phyloP scores from a whole-genome alignment of 2,888 invertebrate genomes.

The Ophion slaviceki region DNA sequence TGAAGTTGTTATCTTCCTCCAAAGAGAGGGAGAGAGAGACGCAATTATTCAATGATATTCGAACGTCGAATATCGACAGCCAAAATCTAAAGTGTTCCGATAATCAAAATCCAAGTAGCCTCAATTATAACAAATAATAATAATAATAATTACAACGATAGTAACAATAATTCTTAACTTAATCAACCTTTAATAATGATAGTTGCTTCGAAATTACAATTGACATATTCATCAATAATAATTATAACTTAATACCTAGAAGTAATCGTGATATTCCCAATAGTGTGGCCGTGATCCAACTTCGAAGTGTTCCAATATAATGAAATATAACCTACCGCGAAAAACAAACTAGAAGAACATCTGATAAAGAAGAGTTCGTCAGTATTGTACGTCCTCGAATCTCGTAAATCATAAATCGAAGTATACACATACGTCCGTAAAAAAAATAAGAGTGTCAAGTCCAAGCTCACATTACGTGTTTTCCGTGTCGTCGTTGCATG shows the following conservation, averaged over 20 bases:
- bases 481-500: constrained; percentile 1
- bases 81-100: constrained; percentile 66
- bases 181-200: constrained; percentile 36
- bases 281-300: constrained; percentile 45
- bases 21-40: not conserved
- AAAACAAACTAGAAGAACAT: constrained; percentile 36
- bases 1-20: not conserved
- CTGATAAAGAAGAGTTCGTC: constrained; percentile 6
- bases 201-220: constrained; percentile 32
- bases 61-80: constrained; percentile 51
- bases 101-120: constrained; percentile 66
- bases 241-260: constrained; percentile 21
- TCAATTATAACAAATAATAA: constrained; percentile 48
- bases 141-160: constrained; percentile 28
- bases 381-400: constrained; percentile 47
- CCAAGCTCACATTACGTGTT: constrained; percentile 1
- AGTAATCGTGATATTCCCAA: constrained; percentile 28
- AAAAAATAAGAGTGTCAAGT: constrained; percentile 25
- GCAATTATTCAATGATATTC: constrained; percentile 45
- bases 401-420: constrained; percentile 3
- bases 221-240: constrained; percentile 23
- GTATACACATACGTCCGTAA: not conserved
- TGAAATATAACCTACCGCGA: constrained; percentile 41
- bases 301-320: constrained; percentile 60
- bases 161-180: constrained; percentile 22